A percentile compares a stretch with the other conserved stretches of the same genome.
Conservation (phyloP, 1,140 invertebrate species). For the Aphis craccivora region DNA sequence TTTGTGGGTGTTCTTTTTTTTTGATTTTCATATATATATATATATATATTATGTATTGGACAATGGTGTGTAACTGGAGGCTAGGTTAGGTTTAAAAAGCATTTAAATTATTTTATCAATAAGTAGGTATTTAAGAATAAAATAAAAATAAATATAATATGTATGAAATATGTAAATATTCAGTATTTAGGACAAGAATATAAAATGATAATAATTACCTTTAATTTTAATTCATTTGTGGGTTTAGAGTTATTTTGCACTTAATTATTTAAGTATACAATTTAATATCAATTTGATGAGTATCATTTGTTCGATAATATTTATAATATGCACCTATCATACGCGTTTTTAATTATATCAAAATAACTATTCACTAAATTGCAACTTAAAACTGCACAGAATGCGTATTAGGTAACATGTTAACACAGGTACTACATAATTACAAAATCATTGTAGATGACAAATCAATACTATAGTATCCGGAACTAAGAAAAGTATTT, state of each 20-base stretch:
- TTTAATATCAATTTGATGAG: background rate
- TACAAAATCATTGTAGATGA: background rate
- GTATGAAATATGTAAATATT: background rate
- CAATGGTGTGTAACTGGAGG: too few relatives aligned
- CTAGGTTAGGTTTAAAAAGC: too few relatives aligned
- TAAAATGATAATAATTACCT: background rate
- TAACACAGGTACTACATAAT: background rate
- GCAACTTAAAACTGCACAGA: background rate
- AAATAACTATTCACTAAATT: too few relatives aligned
- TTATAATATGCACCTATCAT: background rate
- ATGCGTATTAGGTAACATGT: background rate
- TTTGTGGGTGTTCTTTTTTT: too few relatives aligned
- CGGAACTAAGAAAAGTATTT: background rate
- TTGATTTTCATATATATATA: too few relatives aligned
- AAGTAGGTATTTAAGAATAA: too few relatives aligned
- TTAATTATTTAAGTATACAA: background rate
- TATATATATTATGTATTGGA: too few relatives aligned
- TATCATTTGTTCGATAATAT: background rate
- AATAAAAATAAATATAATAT: too few relatives aligned
- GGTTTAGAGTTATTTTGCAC: background rate
- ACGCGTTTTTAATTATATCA: too few relatives aligned
- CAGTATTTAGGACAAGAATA: too few relatives aligned
- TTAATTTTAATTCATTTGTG: background rate
- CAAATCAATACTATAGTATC: background rate
- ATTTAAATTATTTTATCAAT: too few relatives aligned